Evolutionary conservation across 2,797 vertebrate species (phyloP).

Genomic region (Syndactyla subalaris): DNA sequence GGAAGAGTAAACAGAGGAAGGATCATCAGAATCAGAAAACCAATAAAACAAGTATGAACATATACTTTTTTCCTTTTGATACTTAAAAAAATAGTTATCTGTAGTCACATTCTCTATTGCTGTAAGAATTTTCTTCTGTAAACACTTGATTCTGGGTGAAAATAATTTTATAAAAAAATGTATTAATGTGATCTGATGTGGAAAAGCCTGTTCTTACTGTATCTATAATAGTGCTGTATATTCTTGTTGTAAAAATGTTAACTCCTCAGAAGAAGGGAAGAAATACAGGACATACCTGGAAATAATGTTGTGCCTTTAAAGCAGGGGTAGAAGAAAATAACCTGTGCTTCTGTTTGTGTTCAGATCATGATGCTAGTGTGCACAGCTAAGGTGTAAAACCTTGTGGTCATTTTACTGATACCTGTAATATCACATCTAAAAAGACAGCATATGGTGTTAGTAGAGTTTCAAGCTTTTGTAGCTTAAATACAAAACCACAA

Average conservation of each 20-base stretch:
- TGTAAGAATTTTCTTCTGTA: not conserved
- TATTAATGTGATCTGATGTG: not conserved
- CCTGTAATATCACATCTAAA: not conserved
- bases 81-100: not conserved
- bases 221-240: not conserved
- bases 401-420: not conserved
- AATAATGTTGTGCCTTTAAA: not conserved
- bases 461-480: not conserved
- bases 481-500: not conserved
- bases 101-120: not conserved
- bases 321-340: not conserved
- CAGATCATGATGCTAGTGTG: not conserved
- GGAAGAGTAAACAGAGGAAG: not conserved
- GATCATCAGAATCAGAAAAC: not conserved
- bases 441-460: not conserved
- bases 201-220: not conserved
- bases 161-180: not conserved
- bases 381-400: not conserved
- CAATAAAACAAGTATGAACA: conserved; percentile 49
- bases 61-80: conserved; percentile 11
- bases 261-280: not conserved
- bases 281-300: not conserved
- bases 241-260: not conserved
- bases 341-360: not conserved
- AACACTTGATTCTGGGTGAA: not conserved